Conservation (phyloP, 2,797 vertebrate genomes). For the Prionace glauca region DNA sequence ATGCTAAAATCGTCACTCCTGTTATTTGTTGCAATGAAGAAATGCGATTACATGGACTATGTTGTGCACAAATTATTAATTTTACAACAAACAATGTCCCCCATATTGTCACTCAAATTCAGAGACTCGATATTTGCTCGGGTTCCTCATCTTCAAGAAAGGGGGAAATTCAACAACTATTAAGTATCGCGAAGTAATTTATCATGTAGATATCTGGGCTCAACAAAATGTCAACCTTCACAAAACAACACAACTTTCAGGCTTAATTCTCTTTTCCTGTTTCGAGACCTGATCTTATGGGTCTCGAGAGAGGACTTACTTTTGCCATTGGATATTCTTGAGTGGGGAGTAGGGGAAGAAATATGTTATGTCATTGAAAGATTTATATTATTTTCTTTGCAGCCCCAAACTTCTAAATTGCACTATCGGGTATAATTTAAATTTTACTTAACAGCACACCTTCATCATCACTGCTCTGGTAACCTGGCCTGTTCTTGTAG, state of each 20-base stretch:
- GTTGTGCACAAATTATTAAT: neutral
- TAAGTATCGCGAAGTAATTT: no score
- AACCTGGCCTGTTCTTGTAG: constrained; percentile 34
- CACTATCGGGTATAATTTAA: neutral
- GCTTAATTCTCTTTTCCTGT: neutral
- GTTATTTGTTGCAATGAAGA: neutral
- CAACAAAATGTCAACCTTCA: neutral
- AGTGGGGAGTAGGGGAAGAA: neutral
- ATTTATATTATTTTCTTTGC: neutral
- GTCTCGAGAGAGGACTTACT: neutral
- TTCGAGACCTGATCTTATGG: neutral
- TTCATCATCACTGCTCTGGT: constrained; percentile 35
- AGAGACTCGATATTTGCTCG: neutral
- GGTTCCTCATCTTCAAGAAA: neutral
- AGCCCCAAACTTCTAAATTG: neutral
- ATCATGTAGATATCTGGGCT: neutral
- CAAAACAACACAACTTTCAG: neutral
- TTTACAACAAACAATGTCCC: neutral
- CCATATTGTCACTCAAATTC: neutral
- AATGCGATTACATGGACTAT: neutral
- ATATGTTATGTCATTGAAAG: neutral
- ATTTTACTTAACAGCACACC: constrained; percentile 14
- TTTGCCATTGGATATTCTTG: neutral
- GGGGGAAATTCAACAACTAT: neutral
- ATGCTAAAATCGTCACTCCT: neutral